Percentiles rank a stretch among this genome's conserved stretches.
These are phyloP conservation scores for Onychomys leucogaster DNA, from an alignment of 2,797 vertebrate species.

Conservation along the genomic window DNA sequence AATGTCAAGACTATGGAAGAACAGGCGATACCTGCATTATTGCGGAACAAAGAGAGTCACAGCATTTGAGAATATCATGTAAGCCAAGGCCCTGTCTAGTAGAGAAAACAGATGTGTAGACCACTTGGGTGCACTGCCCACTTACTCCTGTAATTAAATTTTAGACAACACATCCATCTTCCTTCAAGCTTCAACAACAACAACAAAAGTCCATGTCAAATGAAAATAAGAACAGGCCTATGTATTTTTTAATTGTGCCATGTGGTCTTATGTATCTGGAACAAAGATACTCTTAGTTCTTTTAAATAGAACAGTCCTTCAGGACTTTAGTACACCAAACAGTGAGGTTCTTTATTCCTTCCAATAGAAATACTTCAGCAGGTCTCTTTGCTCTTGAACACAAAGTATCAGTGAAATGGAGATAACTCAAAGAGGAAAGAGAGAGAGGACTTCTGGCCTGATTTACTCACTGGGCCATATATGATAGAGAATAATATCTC, in stretches of 20 bases:
- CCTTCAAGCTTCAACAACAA: not conserved
- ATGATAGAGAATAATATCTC: not conserved
- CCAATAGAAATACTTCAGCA: slow-evolving; percentile 29
- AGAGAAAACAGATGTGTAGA: slow-evolving; percentile 7
- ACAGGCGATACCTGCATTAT: not conserved
- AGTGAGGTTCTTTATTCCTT: not conserved
- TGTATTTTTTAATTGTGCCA: not conserved
- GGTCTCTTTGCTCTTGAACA: slow-evolving; percentile 28
- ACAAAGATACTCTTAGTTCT: not conserved
- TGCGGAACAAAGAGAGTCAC: not conserved
- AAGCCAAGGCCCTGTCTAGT: not conserved
- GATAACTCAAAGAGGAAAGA: not conserved
- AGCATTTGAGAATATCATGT: not conserved
- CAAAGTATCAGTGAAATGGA: slow-evolving; percentile 25
- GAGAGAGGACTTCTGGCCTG: not conserved
- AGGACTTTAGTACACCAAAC: not conserved
- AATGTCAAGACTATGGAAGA: slow-evolving; percentile 36
- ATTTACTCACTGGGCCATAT: not conserved
- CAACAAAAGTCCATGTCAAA: slow-evolving; percentile 39
- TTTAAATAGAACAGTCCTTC: slow-evolving; percentile 45
- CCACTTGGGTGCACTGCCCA: not conserved
- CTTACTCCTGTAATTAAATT: slow-evolving; percentile 45
- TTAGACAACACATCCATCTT: not conserved
- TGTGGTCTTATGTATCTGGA: slow-evolving; percentile 1
- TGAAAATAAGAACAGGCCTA: not conserved